Percentiles rank a stretch among this genome's conserved stretches.
Conservation (phyloP, 92 coral and sea anemone genomes). For the Parazoanthus darwini region DNA sequence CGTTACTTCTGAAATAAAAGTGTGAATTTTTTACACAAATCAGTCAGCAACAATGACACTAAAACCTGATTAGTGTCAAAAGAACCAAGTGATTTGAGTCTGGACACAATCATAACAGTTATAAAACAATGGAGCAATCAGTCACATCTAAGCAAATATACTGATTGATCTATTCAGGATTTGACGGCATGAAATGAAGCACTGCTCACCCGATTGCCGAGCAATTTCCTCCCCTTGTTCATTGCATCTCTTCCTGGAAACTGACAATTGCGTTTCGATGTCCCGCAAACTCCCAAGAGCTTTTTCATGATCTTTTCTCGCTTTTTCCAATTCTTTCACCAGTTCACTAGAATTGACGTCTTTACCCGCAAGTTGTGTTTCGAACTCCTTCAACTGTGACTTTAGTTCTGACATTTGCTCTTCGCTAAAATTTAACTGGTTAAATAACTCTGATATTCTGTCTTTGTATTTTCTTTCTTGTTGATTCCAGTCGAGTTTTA, state of each 20-base stretch:
- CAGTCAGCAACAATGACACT: not conserved
- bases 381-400: conserved; percentile 65
- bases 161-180: not conserved
- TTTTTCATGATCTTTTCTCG: conserved; percentile 57
- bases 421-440: conserved; percentile 76
- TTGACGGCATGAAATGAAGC: not conserved
- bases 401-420: conserved; percentile 64
- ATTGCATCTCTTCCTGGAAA: conserved; percentile 74
- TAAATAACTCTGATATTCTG: conserved; percentile 84
- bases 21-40: not conserved
- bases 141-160: not conserved
- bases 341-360: conserved; percentile 56
- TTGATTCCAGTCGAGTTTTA: conserved; percentile 73
- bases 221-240: conserved; percentile 83
- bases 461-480: conserved; percentile 94
- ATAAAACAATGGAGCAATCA: not conserved
- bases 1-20: not conserved
- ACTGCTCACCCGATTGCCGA: conserved; percentile 79
- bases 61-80: no score
- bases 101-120: not conserved
- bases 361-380: conserved; percentile 52
- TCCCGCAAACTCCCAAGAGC: conserved; percentile 78
- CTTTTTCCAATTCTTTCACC: conserved; percentile 65
- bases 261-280: conserved; percentile 65
- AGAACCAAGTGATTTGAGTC: no score